Evolutionary conservation across 2,888 invertebrate genomes (phyloP), one percentile per base, ranked within the genome.

Genomic region (Dysmachus trigonus): DNA sequence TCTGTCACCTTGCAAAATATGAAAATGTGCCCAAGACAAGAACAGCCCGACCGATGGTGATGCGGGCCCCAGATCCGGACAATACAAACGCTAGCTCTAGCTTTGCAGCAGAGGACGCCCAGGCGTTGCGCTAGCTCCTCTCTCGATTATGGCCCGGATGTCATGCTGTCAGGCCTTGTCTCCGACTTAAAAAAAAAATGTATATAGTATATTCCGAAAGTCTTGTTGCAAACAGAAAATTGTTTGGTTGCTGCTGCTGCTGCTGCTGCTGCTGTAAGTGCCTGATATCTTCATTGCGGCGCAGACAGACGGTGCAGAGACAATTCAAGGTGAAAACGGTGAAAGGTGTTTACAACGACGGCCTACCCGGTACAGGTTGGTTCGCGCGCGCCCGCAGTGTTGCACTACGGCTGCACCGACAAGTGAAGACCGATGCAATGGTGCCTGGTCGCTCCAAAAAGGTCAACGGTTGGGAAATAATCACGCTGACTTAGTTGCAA

Each of bases 291-390:
- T 83, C 72, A 83, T 83, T 83, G 72, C 83, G 22, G 62, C 27
- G 6, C 18, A 41, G 72, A 72, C 53, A 81, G 81, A 81, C 81
- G 53, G 81, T 53, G 30, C 30, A 81, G 62, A 51, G 83, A 83
- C 71, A 72, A 83, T 71, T 83, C 85, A 85, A 85, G 85, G 85
- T 85, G 76, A 85, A 85, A 85, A 51, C 76, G 85, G 85, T 85
- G 85, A 85, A 85, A 85, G 85, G 85, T 85, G 83, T 71, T 83
- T 62, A 13, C 30, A 27, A 10, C n/a, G 15, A 27, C 13, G 5
- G 35, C 31, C n/a, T n/a, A n/a, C n/a, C 62, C 71, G 33, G n/a
- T 22, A 13, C 38, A 33, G 77, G 77, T 35, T 74, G 35, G 27
- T 4, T 77, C 15, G 41, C 47, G 27, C 38, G 27, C 77, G 10